Percentiles rank a stretch among this genome's conserved stretches.
These are phyloP conservation scores for Drosophila carrolli DNA, from an alignment of 1,140 invertebrate genomes.

Conservation along the genomic window DNA sequence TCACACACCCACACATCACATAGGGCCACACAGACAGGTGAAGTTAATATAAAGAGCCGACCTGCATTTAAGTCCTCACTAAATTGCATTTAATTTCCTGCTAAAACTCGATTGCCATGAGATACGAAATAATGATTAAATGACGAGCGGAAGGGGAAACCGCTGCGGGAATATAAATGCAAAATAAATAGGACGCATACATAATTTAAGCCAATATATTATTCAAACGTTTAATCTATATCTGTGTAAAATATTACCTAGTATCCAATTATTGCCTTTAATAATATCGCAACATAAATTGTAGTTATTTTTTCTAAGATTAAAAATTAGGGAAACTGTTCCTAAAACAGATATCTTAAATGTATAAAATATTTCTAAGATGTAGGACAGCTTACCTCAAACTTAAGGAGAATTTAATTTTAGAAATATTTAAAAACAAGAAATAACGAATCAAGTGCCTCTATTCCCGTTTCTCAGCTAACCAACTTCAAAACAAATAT, in stretches of 20 bases:
- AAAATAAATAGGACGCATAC: background rate
- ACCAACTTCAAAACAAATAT: too few relatives aligned
- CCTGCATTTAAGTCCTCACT: conserved; percentile 35
- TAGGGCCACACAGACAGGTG: conserved; percentile 23
- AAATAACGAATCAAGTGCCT: too few relatives aligned
- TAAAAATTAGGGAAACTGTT: too few relatives aligned
- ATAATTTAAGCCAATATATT: background rate
- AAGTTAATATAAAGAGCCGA: conserved; percentile 59
- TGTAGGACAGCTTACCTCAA: too few relatives aligned
- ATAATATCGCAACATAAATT: too few relatives aligned
- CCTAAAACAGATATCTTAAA: too few relatives aligned
- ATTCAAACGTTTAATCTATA: background rate
- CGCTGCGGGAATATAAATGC: conserved; percentile 2
- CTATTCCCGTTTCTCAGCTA: too few relatives aligned
- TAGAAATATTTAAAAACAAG: too few relatives aligned
- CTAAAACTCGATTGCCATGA: conserved; percentile 32
- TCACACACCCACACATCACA: conserved; percentile 9
- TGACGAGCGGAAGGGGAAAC: background rate
- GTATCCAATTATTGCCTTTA: background rate
- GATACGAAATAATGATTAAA: conserved; percentile 9
- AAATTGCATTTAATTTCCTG: conserved; percentile 80
- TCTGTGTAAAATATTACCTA: background rate
- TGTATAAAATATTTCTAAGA: too few relatives aligned
- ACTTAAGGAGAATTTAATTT: too few relatives aligned
- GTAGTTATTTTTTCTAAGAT: too few relatives aligned